These are phyloP conservation scores for Petrocephalus microphthalmus DNA, from an alignment of 2,113 vertebrate genomes.

Conservation along the genomic window DNA sequence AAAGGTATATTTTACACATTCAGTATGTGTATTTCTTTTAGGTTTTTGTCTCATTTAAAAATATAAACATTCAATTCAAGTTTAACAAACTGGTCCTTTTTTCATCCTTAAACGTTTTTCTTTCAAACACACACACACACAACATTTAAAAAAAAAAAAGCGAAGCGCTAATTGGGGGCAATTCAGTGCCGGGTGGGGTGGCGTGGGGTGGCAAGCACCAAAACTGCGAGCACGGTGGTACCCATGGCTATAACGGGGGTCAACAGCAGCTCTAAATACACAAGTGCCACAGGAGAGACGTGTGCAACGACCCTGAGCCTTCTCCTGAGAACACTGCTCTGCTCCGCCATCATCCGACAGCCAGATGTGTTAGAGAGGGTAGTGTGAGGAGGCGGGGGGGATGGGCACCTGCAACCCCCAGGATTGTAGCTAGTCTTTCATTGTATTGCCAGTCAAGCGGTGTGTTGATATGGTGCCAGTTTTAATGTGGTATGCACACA, in stretches of 20 bases:
- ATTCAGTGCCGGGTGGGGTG: neutral
- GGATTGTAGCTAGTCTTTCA: neutral
- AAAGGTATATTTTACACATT: constrained; percentile 16
- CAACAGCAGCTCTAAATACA: neutral
- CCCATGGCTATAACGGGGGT: neutral
- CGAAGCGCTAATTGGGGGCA: neutral
- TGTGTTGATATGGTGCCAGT: neutral
- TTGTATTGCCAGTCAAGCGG: neutral
- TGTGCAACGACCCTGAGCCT: neutral
- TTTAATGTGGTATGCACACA: neutral
- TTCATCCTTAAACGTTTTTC: neutral
- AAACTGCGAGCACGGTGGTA: neutral
- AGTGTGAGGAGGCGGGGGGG: neutral
- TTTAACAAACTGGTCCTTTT: constrained; percentile 20
- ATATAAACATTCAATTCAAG: constrained; percentile 20
- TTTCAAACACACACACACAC: constrained; percentile 1
- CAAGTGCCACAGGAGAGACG: neutral
- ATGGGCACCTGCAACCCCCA: neutral
- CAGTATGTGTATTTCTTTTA: neutral
- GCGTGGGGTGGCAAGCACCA: neutral
- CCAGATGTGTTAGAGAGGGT: neutral
- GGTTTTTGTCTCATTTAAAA: neutral
- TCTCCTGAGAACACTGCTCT: neutral
- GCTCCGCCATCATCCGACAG: neutral
- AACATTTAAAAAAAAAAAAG: neutral